Evolutionary conservation across 2,113 vertebrate species (phyloP).

Genomic region (Phalacrocorax pelagicus): DNA sequence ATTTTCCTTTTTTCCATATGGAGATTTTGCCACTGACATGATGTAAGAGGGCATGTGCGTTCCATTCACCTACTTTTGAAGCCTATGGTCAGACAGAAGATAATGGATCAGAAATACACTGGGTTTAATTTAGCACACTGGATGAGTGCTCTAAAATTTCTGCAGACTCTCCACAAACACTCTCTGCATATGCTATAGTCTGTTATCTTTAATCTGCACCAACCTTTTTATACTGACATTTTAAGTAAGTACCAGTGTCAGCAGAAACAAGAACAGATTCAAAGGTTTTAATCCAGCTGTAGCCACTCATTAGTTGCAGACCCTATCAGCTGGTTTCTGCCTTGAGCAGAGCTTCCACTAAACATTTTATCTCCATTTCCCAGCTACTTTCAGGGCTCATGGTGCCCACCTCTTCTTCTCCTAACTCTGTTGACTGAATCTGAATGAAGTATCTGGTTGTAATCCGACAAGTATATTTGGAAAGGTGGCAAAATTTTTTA

Average conservation of each 20-base stretch:
- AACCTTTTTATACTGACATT: background rate
- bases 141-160: background rate
- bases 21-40: constrained; percentile 33
- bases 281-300: background rate
- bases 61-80: constrained; percentile 49
- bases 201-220: background rate
- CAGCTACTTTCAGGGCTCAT: background rate
- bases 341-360: background rate
- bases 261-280: background rate
- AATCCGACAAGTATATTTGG: background rate
- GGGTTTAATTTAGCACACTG: constrained; percentile 1
- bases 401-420: background rate
- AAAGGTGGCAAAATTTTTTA: background rate
- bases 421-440: background rate
- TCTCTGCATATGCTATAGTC: background rate
- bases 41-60: background rate
- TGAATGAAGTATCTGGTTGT: background rate
- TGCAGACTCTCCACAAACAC: background rate
- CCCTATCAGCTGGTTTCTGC: accelerated
- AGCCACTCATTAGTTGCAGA: background rate
- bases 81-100: constrained; percentile 31
- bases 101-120: constrained; percentile 3
- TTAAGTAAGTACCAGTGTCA: background rate
- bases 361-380: background rate
- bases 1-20: constrained; percentile 61